Evolutionary conservation across 2,113 vertebrate species (phyloP), one percentile per base, ranked within the genome.

Genomic region (Calyptommatus sinebrachiatus): DNA sequence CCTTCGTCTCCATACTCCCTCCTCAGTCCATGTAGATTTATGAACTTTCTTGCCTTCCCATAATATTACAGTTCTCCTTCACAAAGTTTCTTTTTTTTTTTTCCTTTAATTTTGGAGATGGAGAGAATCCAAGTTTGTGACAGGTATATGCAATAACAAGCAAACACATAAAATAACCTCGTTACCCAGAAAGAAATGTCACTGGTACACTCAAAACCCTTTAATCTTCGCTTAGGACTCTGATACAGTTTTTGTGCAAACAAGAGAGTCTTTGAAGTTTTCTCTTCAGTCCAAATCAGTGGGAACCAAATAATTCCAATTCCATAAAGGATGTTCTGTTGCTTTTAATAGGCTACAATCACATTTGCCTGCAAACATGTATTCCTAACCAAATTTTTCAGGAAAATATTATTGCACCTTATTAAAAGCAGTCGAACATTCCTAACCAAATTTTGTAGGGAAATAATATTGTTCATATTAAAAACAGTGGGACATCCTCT

Each of bases 21-120:
- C 9, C 28, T 53, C 48, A 61, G 79, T 82, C 72, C 83, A 82
- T 86, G 83, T 88, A 88, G 8, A 21, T 76, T 65, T 46, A 46
- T 28, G 24, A 24, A 4, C n/a, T n/a, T 16, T 35, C 20, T 88
- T 82, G n/a, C 63, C 48, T 67, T 77, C 71, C 69, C 35, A 66
- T 2, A 71, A 77, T 35, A 76, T 72, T 14, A 82, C 78, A 77
- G 45, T 85, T 57, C 73, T 71, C 66, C 35, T 69, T 74, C 76
- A 61, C 35, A 8, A 26, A 31, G 24, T 1, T 2, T 3, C 26
- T 76, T 76, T n/a, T n/a, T n/a, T 41, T 41, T 41, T 41, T 41
- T 41, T 41, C 5, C 35, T 41, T 4, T 41, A 41, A 41, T 57
- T 76, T 65, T 26, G 65, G 45, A 26, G 35, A 20, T 21, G 46